These are phyloP conservation scores for Chloroclysta siterata DNA, from an alignment of 2,888 invertebrate genomes.

Conservation along the genomic window DNA sequence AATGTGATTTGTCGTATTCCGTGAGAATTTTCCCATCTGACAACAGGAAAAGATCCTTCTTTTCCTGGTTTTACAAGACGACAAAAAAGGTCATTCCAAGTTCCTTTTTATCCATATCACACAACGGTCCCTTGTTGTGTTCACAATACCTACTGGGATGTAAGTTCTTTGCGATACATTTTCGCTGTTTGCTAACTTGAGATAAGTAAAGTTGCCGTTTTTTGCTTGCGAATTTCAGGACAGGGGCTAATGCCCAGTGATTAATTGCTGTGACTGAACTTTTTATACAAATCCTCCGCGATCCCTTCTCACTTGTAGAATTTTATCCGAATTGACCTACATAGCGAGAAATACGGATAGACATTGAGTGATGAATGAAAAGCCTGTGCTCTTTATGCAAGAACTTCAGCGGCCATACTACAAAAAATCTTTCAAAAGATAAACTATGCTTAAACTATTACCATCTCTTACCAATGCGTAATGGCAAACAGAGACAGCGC, in stretches of 20 bases:
- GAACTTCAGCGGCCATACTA: conserved; percentile 12
- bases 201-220: conserved; percentile 15
- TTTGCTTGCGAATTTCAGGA: conserved; percentile 43
- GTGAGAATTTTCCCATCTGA: conserved; percentile 36
- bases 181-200: neutral
- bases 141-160: conserved; percentile 12
- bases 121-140: conserved; percentile 8
- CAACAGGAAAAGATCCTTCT: conserved; percentile 32
- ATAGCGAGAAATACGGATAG: conserved; percentile 39
- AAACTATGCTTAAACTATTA: too few species aligned
- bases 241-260: conserved; percentile 54
- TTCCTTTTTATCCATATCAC: conserved; percentile 16
- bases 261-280: conserved; percentile 51
- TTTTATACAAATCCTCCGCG: conserved; percentile 39
- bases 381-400: conserved; percentile 22
- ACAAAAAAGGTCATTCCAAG: conserved; percentile 17
- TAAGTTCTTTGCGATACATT: conserved; percentile 1
- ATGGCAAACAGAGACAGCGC: too few species aligned
- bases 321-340: conserved; percentile 48
- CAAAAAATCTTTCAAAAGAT: neutral
- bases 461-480: too few species aligned
- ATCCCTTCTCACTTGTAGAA: conserved; percentile 47
- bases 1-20: conserved; percentile 23
- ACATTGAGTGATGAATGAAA: conserved; percentile 44
- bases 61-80: conserved; percentile 32